Evolutionary conservation across 2,888 invertebrate species (phyloP), one percentile per base, ranked within the genome.

Genomic region (Dorcus hopei): DNA sequence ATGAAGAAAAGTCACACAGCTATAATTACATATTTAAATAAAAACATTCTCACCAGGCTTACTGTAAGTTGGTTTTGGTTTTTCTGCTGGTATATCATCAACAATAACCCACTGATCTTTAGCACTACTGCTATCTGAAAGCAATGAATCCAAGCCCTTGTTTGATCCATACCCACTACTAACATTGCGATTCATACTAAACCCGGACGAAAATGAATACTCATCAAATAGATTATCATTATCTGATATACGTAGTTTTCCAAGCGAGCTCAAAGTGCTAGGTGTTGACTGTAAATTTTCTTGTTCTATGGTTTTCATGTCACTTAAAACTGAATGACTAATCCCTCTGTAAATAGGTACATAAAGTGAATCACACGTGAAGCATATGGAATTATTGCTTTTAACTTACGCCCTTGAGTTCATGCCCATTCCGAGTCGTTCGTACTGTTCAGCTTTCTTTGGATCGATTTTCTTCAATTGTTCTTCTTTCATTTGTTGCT

Each of bases 391-490:
- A 52, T 45, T 3, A 52, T 26, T 16, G 9, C 54, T 42, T 19
- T 57, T 26, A 39, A 64, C 74, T 74, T 76, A 85, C 85, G 80
- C 76, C 72, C 82, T 79, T 40, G 80, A 72, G 47, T 82, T 82
- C 6, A 88, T 87, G 59, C 93, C 96, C 93, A 97, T 97, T 69
- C 97, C 98, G 49, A 98, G 86, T 51, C 98, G 84, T 78, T 97
- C 97, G 70, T 91, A 83, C 78, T 95, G 92, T 65, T 90, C 88
- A 2, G 92, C 92, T 79, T 94, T 96, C 63, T 85, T 84, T 0
- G 93, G 91, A 80, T 95, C 91, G 57, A 86, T 78, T 48, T 83
- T 82, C 72, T 87, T 87, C 57, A 91, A 70, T 74, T 88, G 85
- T 56, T 90, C 89, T 68, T 90, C 90, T 61, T 89, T 83, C 70